Base-by-base conservation (phyloP, 2,113 vertebrate genomes). In the Eclectus roratus region DNA sequence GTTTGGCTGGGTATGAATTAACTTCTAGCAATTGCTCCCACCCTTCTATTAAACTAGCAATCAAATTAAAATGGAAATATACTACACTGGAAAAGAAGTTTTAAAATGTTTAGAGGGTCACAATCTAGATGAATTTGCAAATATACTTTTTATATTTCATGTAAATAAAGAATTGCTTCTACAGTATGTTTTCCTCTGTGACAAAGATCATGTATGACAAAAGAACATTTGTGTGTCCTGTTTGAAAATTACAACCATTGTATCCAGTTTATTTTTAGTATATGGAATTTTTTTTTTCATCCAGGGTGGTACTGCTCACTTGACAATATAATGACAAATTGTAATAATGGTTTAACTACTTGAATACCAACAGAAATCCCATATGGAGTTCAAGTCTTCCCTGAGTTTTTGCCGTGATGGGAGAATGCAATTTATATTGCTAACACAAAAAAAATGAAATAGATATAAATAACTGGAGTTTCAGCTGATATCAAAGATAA, bases 21-120 rank as follows among this genome's bases (percentile, higher is more conserved):
- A 98, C 95, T 97, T 97, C 88, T 61, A 97, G 64, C 91, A 91
- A 90, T 96, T 84, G 77, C 89, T 88, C 58, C 82, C 68, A 95
- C 73, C 93, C 92, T 61, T 94, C 88, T 88, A 96, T 97, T 98
- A 96, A 96, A 96, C 96, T 97, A 97, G 47, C 88, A 61, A 83
- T 82, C 91, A 96, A 98, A 98, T 98, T 98, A 98, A 98, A 98
- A 97, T 80, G 92, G 96, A 98, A 98, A 98, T 98, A 96, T 96
- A 83, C 96, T 96, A 72, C 66, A 94, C 82, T 95, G 93, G 82
- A 95, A 96, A 96, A 95, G 55, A 95, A 95, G 49, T 88, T 91
- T 31, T 53, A 83, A 96, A 95, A 97, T 95, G 71, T 97, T 97
- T 97, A 87, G 41, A 96, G 72, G 95, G 86, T 97, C 43, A 29